Evolutionary conservation across 1,140 invertebrate genomes (phyloP).

Genomic region (Drosophila hydei): DNA sequence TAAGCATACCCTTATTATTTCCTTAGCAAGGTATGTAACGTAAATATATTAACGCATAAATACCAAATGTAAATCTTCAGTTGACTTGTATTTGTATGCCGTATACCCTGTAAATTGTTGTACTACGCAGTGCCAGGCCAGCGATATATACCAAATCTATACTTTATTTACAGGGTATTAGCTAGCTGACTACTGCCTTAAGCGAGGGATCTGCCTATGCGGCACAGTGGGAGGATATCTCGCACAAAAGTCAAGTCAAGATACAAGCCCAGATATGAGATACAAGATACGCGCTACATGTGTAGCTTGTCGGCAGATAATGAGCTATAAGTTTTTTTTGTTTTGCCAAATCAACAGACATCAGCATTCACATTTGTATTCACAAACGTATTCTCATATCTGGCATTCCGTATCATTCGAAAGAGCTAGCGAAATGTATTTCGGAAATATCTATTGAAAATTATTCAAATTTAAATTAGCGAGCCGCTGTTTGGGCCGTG

Average conservation of each 20-base stretch:
- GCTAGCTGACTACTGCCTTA: background rate
- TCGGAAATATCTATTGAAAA: conserved; percentile 25
- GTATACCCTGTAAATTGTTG: no score
- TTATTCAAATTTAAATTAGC: conserved; percentile 79
- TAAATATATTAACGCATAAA: no score
- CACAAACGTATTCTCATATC: background rate
- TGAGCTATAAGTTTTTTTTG: conserved; percentile 23
- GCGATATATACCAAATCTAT: no score
- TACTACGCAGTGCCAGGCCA: no score
- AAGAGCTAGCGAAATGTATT: conserved; percentile 11
- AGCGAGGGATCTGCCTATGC: background rate
- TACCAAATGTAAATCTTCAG: no score
- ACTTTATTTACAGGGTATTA: conserved; percentile 2
- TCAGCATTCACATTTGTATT: background rate
- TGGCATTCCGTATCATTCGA: background rate
- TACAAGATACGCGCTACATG: conserved; percentile 23
- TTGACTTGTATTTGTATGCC: no score
- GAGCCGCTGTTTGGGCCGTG: conserved; percentile 50
- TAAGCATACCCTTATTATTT: no score
- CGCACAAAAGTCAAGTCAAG: conserved; percentile 14
- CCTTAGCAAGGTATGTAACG: no score
- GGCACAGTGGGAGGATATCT: conserved; percentile 2
- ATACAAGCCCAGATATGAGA: conserved; percentile 14
- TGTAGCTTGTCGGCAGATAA: conserved; percentile 43
- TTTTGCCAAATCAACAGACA: conserved; percentile 40